A percentile compares a stretch with the other conserved stretches of the same genome.
phyloP scores from a whole-genome alignment of 2,113 vertebrate genomes.

The Tapirus terrestris region DNA sequence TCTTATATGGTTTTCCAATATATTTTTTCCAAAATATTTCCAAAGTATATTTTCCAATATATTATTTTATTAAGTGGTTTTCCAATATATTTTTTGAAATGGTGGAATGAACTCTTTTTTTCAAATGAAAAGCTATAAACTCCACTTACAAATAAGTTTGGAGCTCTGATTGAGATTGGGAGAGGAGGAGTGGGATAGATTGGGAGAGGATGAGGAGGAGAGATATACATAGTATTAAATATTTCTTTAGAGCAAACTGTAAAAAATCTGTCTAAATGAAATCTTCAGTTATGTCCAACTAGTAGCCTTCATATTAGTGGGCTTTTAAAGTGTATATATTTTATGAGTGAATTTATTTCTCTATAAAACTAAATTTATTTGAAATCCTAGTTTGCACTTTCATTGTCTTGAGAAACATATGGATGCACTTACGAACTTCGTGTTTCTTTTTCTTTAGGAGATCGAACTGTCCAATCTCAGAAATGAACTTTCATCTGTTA shows the following conservation, averaged over 20 bases:
- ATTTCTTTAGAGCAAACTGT: constrained; percentile 50
- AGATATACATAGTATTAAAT: background rate
- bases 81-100: constrained; percentile 11
- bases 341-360: constrained; percentile 44
- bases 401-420: constrained; percentile 50
- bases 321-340: constrained; percentile 38
- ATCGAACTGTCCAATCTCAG: constrained; percentile 87
- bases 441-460: constrained; percentile 86
- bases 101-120: background rate
- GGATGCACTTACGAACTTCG: constrained; percentile 19
- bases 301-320: background rate
- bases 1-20: background rate
- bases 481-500: constrained; percentile 87
- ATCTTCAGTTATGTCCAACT: background rate
- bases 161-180: constrained; percentile 13
- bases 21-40: background rate
- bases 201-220: background rate
- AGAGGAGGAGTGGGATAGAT: background rate
- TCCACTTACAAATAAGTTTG: constrained; percentile 45
- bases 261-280: constrained; percentile 13
- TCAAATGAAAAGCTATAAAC: constrained; percentile 12
- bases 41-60: too few relatives aligned
- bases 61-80: background rate
- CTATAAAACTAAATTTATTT: constrained; percentile 28
- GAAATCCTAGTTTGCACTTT: constrained; percentile 19